Evolutionary conservation across 2,797 vertebrate species (phyloP).

Genomic region (Epinephelus malabaricus): DNA sequence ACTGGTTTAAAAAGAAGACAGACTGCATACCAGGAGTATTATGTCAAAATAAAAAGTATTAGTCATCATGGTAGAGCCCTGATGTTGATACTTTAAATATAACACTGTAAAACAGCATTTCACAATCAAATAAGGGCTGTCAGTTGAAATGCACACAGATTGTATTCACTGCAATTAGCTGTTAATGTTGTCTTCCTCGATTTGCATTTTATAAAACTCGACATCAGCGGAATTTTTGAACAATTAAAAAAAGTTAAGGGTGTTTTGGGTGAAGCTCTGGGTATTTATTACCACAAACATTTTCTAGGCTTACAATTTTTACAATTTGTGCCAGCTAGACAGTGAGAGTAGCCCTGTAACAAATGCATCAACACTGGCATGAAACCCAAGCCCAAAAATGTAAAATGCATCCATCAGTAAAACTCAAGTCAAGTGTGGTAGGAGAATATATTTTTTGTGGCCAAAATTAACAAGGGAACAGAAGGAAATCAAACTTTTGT

Average conservation of each 20-base stretch:
- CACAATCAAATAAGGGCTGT: neutral
- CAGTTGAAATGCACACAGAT: constrained; percentile 13
- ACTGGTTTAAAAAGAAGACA: constrained; percentile 27
- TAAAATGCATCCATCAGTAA: too few species aligned
- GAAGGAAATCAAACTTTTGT: neutral
- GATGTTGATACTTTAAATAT: neutral
- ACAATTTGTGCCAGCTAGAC: neutral
- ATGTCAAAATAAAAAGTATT: constrained; percentile 30
- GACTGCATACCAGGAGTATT: constrained; percentile 17
- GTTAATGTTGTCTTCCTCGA: neutral
- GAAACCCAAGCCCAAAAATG: too few species aligned
- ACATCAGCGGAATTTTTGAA: neutral
- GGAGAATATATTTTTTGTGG: constrained; percentile 21
- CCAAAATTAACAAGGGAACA: neutral
- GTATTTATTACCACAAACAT: constrained; percentile 15
- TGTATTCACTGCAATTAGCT: neutral
- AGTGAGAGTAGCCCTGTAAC: neutral
- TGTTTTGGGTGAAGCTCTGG: constrained; percentile 1
- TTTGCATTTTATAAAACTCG: constrained; percentile 2
- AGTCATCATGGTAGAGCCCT: constrained; percentile 12
- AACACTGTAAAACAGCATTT: neutral
- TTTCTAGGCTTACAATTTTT: neutral
- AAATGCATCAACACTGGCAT: constrained; percentile 22
- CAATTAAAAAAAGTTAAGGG: neutral
- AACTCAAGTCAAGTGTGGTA: constrained; percentile 4